phyloP scores from a whole-genome alignment of 2,113 vertebrate species.

The Oryzias celebensis region DNA sequence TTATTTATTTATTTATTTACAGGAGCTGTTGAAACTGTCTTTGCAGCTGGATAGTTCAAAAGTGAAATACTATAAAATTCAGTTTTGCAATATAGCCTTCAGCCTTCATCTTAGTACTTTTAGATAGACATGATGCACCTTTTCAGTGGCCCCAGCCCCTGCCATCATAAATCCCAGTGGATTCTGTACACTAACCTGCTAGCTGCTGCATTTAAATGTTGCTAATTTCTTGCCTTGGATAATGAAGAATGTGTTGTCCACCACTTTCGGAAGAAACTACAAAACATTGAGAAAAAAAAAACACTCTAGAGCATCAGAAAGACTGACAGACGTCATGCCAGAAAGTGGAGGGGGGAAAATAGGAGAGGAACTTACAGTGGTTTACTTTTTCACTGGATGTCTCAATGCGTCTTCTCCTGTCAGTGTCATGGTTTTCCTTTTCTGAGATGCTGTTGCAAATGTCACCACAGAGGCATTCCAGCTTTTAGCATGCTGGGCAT shows the following conservation, averaged over 20 bases:
- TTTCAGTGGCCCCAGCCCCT: no score
- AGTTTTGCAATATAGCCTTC: no score
- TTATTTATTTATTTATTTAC: slow-evolving; percentile 1
- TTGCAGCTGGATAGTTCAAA: no score
- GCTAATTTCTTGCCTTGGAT: not conserved
- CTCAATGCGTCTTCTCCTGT: slow-evolving; percentile 44
- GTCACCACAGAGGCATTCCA: slow-evolving; percentile 56
- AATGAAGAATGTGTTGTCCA: not conserved
- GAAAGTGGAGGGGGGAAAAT: slow-evolving; percentile 13
- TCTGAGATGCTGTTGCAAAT: slow-evolving; percentile 63
- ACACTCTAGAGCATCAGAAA: slow-evolving; percentile 15
- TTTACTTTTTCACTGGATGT: slow-evolving; percentile 37
- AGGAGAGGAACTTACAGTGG: slow-evolving; percentile 24
- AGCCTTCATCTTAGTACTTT: no score
- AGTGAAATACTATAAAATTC: no score
- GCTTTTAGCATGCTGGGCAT: slow-evolving; percentile 27
- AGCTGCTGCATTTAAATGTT: not conserved
- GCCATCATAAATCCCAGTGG: no score
- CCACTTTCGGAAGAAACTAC: not conserved
- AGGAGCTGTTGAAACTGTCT: not conserved
- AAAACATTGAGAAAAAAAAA: slow-evolving; percentile 1
- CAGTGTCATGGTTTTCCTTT: slow-evolving; percentile 48
- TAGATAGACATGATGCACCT: no score
- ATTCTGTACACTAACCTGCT: not conserved
- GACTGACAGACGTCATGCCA: slow-evolving; percentile 23